Conservation (phyloP, 2,113 vertebrate genomes). For the Melanotaenia duboulayi region DNA sequence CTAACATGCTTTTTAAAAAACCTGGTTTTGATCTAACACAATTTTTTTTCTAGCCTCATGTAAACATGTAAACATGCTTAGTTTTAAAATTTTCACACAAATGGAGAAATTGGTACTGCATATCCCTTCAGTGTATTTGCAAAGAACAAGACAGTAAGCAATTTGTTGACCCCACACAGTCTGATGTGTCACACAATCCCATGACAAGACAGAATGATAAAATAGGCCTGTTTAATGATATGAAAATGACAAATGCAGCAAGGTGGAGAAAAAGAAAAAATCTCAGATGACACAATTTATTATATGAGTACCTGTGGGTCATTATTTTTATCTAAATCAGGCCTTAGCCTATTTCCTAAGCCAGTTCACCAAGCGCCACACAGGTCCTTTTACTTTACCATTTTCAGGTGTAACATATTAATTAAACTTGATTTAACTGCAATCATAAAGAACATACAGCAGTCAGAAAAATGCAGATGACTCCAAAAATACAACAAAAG, state of each 20-base stretch:
- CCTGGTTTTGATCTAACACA: too few relatives aligned
- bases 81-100: conserved; percentile 63
- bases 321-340: conserved; percentile 79
- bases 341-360: conserved; percentile 68
- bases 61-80: too few relatives aligned
- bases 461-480: not conserved
- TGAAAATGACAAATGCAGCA: conserved; percentile 81
- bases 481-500: not conserved
- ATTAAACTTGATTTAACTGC: conserved; percentile 48
- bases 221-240: conserved; percentile 82
- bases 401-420: conserved; percentile 55
- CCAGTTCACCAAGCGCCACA: conserved; percentile 53
- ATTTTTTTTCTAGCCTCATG: too few relatives aligned
- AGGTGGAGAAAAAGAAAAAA: conserved; percentile 61
- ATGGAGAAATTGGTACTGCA: conserved; percentile 50
- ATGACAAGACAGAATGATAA: conserved; percentile 75
- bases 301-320: conserved; percentile 77
- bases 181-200: conserved; percentile 45
- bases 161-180: conserved; percentile 54
- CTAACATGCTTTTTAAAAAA: too few relatives aligned
- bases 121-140: conserved; percentile 34
- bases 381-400: conserved; percentile 63
- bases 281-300: conserved; percentile 78
- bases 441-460: conserved; percentile 24
- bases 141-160: conserved; percentile 53